Evolutionary conservation across 2,888 invertebrate genomes (phyloP), one percentile per base, ranked within the genome.

Genomic region (Eupeodes luniger): DNA sequence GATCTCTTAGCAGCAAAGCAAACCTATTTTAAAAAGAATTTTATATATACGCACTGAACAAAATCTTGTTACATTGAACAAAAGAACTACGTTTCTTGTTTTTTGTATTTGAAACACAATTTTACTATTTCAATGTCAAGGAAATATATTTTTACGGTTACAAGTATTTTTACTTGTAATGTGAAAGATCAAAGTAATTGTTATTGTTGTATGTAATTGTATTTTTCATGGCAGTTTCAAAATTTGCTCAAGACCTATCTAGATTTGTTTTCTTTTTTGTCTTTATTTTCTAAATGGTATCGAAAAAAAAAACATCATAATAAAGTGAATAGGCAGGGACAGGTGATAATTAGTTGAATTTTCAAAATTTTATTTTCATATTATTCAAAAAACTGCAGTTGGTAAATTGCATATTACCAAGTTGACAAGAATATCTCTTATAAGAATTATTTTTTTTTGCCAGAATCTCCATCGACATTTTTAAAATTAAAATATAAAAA

Each of bases 121-220:
- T 64, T 74, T 40, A 47, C 49, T 80, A 62, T 57, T 72, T 81
- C 85, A 85, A 82, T 85, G 85, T 86, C 85, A 78, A 82, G 74
- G 82, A 66, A 78, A 78, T 69, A 59, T 74, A 70, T 70, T 70
- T 70, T 70, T 70, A 70, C n/a, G 55, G 40, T 70, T 55, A 72
- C 72, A 72, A 72, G 72, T 72, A 72, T 72, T 72, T 72, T 72
- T 72, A 72, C 57, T 72, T 72, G 72, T 72, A 59, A 72, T 59
- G 72, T 72, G 59, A 72, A 72, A 72, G 72, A 72, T 72, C 59
- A 72, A 72, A 72, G 72, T 72, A 72, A 72, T 59, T 72, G 57
- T 47, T 40, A 40, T 40, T 40, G 6, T 40, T 40, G 40, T 40
- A 27, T 72, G 57, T 47, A n/a, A 47, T 72, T 72, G n/a, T 27